Evolutionary conservation across 2,797 vertebrate genomes (phyloP), one percentile per base, ranked within the genome.

Genomic region (Heliangelus exortis): DNA sequence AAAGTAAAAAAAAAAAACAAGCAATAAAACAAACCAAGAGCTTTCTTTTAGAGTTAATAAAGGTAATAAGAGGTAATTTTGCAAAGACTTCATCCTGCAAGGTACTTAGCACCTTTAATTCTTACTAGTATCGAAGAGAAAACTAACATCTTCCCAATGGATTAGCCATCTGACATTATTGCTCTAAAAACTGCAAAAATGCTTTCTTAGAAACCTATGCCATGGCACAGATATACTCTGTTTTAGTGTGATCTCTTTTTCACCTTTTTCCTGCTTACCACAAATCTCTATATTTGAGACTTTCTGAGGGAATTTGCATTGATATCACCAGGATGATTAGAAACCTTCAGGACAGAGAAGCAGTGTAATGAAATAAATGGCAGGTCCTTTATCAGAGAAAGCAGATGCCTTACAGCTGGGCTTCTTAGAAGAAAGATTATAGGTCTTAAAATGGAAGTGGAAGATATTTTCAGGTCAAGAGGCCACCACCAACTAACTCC

Each of bases 291-390:
- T 80, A 94, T 73, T 93, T 81, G 68, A 92, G 67, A 78, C 57
- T 94, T 97, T 96, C 95, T 71, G 80, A 55, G 87, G 95, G 88
- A 97, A 96, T 96, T 95, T 92, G 87, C 94, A 90, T 93, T 95
- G 92, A 95, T 90, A 96, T 89, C 47, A 91, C 73, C 7, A 39
- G 48, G 43, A 77, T 82, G 65, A 97, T 96, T 93, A 96, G 87
- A 96, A 92, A 89, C 76, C 89, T 91, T 26, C 69, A 95, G 91
- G 94, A 96, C 86, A 96, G n/a, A 76, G 54, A 58, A 92, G 73
- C 76, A 88, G 21, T 3, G 29, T 90, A 92, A 95, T 84, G 85
- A 96, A 93, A 97, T 95, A 95, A 97, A 93, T 88, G 85, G 86
- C 66, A 96, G 69, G 84, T 91, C 54, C 62, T 92, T 94, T 94